Base-by-base conservation (phyloP, 2,888 invertebrate genomes). In the Unio delphinus region DNA sequence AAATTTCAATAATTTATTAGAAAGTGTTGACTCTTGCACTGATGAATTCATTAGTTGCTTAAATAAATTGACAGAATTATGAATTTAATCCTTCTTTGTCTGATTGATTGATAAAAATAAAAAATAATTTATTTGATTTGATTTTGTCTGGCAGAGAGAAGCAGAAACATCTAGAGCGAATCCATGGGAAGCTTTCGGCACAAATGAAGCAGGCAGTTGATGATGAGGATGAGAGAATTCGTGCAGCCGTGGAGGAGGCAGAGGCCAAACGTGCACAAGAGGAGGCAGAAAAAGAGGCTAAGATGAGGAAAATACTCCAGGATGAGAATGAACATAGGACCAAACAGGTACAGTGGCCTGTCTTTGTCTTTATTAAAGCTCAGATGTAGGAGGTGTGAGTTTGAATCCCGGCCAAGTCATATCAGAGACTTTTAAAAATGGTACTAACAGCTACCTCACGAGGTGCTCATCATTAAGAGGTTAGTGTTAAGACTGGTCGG, bases 201-300 rank as follows among this genome's bases (percentile, higher is more conserved):
- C 87, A 89, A 76, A 82, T 89, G 83, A 85, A 87, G 75, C 83
- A 87, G 79, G 82, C 83, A 61, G 77, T 86, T 20, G 86, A 87
- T 66, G 88, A 90, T 73, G 89, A 90, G 69, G 88, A 90, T 67
- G 87, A 84, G 45, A 75, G 89, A 58, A 86, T 89, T 64, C 70
- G 74, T 45, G 74, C 73, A 64, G 90, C 89, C 6, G 82, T 83
- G 23, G 81, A 80, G 68, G 90, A 90, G 72, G 81, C 74, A 0
- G 89, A 90, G 73, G 86, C 80, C 65, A 88, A 86, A 72, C 68
- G 78, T 26, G 76, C 73, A 0, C 78, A 71, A 67, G 88, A 88
- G 67, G 88, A 89, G 68, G 85, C 76, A 15, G 83, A 82, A 76
- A 88, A 88, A 72, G 85, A 83, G 57, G 78, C 68, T 18, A 84